A percentile compares a stretch with the other conserved stretches of the same genome.
These are phyloP conservation scores for Corythornis vintsioides DNA, from an alignment of 2,113 vertebrate genomes.

Conservation along the genomic window DNA sequence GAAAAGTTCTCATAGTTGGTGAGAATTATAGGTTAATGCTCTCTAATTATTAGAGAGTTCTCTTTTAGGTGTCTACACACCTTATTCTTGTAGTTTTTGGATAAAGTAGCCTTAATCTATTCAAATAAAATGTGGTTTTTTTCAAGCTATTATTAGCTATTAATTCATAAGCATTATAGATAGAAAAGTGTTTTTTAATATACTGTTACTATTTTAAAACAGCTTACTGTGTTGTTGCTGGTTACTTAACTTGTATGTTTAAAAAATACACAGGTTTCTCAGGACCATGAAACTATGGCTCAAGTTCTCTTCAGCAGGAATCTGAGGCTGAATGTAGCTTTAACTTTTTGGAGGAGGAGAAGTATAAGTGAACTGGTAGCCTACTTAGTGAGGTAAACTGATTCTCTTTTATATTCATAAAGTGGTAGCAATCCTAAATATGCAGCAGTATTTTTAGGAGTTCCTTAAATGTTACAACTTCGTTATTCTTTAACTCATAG, in stretches of 20 bases:
- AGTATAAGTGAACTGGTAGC: slow-evolving; percentile 90
- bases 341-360: slow-evolving; percentile 89
- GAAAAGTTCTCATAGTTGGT: not conserved
- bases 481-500: not conserved
- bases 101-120: not conserved
- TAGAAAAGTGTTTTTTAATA: not conserved
- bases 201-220: not conserved
- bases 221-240: not conserved
- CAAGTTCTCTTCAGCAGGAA: slow-evolving; percentile 91
- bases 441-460: not conserved
- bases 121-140: not conserved
- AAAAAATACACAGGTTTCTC: slow-evolving; percentile 79
- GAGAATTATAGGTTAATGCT: not conserved
- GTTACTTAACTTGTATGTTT: not conserved
- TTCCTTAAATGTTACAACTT: not conserved
- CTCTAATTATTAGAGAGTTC: not conserved
- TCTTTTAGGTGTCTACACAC: not conserved
- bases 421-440: not conserved
- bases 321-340: slow-evolving; percentile 89
- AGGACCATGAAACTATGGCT: slow-evolving; percentile 88
- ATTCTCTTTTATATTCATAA: not conserved
- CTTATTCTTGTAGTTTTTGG: not conserved
- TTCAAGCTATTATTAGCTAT: not conserved
- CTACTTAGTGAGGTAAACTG: slow-evolving; percentile 89
- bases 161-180: not conserved